phyloP scores from a whole-genome alignment of 2,888 invertebrate species.

The Tigriopus californicus region DNA sequence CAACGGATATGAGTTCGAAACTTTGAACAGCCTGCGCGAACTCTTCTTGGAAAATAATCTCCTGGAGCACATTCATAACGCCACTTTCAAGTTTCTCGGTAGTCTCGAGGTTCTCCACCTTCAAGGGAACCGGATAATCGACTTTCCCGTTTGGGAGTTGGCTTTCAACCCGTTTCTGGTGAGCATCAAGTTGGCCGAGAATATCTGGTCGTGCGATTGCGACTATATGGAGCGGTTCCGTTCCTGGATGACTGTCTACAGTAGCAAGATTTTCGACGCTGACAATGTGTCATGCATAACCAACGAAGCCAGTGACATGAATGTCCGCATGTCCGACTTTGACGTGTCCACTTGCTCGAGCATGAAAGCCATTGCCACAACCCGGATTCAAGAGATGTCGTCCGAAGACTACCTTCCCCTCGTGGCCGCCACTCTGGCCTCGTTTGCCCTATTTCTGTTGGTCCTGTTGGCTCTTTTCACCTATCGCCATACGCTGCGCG shows the following conservation, averaged over 20 bases:
- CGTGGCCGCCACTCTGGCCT: slow-evolving; percentile 46
- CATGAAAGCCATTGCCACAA: slow-evolving; percentile 17
- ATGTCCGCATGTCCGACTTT: slow-evolving; percentile 15
- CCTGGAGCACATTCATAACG: slow-evolving; percentile 60
- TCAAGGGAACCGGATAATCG: slow-evolving; percentile 60
- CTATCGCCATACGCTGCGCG: slow-evolving; percentile 57
- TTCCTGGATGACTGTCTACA: slow-evolving; percentile 16
- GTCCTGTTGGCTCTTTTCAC: slow-evolving; percentile 48
- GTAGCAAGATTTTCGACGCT: slow-evolving; percentile 5
- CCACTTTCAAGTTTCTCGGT: slow-evolving; percentile 58
- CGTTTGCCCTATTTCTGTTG: slow-evolving; percentile 45
- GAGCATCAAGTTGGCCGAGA: slow-evolving; percentile 30
- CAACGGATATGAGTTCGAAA: slow-evolving; percentile 49
- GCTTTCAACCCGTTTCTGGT: slow-evolving; percentile 40
- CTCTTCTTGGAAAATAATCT: slow-evolving; percentile 25
- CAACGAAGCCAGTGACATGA: slow-evolving; percentile 17
- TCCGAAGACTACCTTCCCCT: slow-evolving; percentile 57
- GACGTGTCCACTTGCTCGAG: slow-evolving; percentile 18
- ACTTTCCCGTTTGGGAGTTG: slow-evolving; percentile 37
- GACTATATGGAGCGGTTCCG: slow-evolving; percentile 36
- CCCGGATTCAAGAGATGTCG: slow-evolving; percentile 23
- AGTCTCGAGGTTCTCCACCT: slow-evolving; percentile 64
- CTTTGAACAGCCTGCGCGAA: slow-evolving; percentile 23
- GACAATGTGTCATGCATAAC: slow-evolving; percentile 15
- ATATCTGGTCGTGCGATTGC: slow-evolving; percentile 67